Evolutionary conservation across 2,888 invertebrate genomes (phyloP).

Genomic region (Alentia gelatinosa): DNA sequence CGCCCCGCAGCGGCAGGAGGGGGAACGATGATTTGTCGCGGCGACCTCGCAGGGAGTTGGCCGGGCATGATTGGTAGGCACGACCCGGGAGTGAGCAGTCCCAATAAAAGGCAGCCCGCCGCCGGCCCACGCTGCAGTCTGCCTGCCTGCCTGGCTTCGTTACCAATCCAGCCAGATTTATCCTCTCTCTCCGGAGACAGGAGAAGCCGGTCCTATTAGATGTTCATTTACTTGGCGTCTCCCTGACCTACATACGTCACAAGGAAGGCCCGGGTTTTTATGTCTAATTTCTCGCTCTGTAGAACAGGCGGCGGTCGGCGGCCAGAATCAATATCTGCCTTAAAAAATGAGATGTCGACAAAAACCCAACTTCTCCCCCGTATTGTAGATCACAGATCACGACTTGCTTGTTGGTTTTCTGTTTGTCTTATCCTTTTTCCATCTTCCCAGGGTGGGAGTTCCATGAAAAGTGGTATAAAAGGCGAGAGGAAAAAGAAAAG

Average conservation of each 20-base stretch:
- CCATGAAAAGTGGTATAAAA: no score
- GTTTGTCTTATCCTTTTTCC: no score
- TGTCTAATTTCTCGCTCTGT: not conserved
- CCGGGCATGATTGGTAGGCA: not conserved
- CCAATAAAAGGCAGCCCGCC: constrained; percentile 13
- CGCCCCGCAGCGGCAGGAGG: not conserved
- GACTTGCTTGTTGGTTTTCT: no score
- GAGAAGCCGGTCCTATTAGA: not conserved
- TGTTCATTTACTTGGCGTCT: constrained; percentile 26
- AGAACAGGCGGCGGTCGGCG: not conserved
- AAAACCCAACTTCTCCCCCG: not conserved
- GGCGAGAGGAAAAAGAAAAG: no score
- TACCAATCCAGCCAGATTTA: constrained; percentile 21
- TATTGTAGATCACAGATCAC: not conserved
- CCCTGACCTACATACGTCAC: constrained; percentile 39
- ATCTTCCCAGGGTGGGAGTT: not conserved
- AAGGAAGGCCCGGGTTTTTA: not conserved
- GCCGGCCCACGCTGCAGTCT: not conserved
- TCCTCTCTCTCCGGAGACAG: not conserved
- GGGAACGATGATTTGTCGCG: not conserved
- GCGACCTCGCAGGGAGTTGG: not conserved
- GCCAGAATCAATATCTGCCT: not conserved
- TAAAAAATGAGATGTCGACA: not conserved
- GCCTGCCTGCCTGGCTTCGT: not conserved
- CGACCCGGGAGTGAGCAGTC: not conserved